Percentiles rank a stretch among this genome's conserved stretches.
Conservation (phyloP, 1,140 invertebrate genomes). For the Microplitis mediator region DNA sequence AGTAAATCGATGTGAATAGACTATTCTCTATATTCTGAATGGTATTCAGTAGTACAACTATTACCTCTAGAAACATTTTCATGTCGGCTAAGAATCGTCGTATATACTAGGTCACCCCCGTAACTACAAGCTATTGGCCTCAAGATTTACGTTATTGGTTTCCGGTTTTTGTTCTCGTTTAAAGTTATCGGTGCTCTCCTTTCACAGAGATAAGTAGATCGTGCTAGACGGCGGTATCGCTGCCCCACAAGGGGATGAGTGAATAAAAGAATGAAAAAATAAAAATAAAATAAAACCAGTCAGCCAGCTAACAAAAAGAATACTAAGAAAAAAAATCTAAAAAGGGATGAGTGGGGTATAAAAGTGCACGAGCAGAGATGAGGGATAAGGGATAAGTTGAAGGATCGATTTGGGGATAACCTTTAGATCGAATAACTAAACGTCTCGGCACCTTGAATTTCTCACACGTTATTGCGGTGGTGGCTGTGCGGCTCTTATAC, state of each 20-base stretch:
- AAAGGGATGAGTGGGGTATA: conserved; percentile 2
- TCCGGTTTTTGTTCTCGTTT: conserved; percentile 25
- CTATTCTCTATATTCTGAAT: background rate
- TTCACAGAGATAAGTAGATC: conserved; percentile 23
- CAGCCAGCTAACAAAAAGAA: no score
- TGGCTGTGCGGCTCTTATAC: no score
- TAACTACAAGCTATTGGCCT: conserved; percentile 11
- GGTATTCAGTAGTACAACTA: background rate
- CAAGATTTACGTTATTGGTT: conserved; percentile 24
- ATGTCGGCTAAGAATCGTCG: conserved; percentile 3
- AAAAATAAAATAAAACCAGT: background rate
- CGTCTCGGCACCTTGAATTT: conserved; percentile 13
- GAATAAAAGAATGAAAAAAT: background rate
- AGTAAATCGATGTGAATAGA: no score
- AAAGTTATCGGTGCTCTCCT: conserved; percentile 23
- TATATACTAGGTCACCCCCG: conserved; percentile 12
- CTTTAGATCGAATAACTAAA: conserved; percentile 13
- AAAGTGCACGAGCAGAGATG: background rate
- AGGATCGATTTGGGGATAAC: conserved; percentile 22
- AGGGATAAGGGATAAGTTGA: conserved; percentile 1
- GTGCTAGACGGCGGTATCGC: conserved; percentile 22
- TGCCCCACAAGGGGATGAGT: conserved; percentile 2
- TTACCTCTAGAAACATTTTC: conserved; percentile 10
- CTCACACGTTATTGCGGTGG: background rate
- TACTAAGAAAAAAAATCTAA: background rate